These are phyloP conservation scores for Manis pentadactyla DNA, from an alignment of 2,797 vertebrate species.

Conservation along the genomic window DNA sequence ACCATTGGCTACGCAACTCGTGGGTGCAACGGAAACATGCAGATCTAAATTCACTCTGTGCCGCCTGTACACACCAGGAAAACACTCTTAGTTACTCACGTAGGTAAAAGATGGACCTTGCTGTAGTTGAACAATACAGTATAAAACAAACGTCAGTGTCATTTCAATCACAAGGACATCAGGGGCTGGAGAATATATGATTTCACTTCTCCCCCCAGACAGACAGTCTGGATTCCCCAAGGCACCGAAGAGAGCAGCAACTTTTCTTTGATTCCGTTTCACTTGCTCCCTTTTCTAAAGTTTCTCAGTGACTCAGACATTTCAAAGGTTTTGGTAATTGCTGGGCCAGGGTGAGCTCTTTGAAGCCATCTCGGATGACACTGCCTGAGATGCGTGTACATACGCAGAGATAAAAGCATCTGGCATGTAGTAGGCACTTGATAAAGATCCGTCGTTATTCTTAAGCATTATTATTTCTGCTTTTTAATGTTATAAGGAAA, in stretches of 20 bases:
- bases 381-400: not conserved
- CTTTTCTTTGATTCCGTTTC: not conserved
- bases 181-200: not conserved
- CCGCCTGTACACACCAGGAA: slow-evolving; percentile 85
- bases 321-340: not conserved
- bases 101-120: slow-evolving; percentile 92
- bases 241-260: not conserved
- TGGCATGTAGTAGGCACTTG: accelerated
- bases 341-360: not conserved
- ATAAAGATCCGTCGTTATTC: not conserved
- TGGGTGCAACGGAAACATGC: slow-evolving; percentile 89
- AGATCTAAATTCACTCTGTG: slow-evolving; percentile 87
- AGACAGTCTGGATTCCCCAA: slow-evolving; percentile 53
- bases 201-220: not conserved
- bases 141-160: slow-evolving; percentile 88
- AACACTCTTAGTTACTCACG: slow-evolving; percentile 90
- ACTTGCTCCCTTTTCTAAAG: not conserved
- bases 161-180: slow-evolving; percentile 69
- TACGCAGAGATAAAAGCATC: accelerated
- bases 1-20: slow-evolving; percentile 49
- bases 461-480: not conserved
- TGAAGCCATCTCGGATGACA: accelerated
- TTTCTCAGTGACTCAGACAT: not conserved
- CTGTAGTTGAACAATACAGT: slow-evolving; percentile 88
- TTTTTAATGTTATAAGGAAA: not conserved